Evolutionary conservation across 2,888 invertebrate genomes (phyloP).

Genomic region (Kuschelorhynchus macadamiae): DNA sequence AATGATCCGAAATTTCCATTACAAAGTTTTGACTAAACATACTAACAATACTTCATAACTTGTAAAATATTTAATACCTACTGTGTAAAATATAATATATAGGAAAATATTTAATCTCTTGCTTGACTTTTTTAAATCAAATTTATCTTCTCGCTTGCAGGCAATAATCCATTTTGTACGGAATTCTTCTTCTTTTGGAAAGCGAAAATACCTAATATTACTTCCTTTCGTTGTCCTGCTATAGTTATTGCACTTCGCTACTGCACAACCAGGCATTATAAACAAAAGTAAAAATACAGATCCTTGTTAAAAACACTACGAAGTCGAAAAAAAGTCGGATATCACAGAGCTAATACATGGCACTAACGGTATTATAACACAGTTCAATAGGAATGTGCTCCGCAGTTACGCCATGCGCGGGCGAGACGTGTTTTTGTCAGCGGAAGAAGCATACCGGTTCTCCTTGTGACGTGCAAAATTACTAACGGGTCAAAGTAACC

Average conservation of each 20-base stretch:
- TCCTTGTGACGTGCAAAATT: not conserved
- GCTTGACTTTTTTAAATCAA: too few species aligned
- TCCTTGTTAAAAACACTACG: not conserved
- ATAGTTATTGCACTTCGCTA: not conserved
- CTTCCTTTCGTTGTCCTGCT: slow-evolving; percentile 4
- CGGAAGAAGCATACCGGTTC: slow-evolving; percentile 1
- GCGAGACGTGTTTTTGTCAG: not conserved
- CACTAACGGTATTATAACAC: too few species aligned
- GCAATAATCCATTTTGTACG: slow-evolving; percentile 3
- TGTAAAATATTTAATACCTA: too few species aligned
- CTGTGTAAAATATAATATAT: too few species aligned
- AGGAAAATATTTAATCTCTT: not conserved
- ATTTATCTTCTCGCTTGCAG: not conserved
- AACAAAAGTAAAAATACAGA: not conserved
- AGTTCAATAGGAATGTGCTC: not conserved
- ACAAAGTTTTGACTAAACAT: too few species aligned
- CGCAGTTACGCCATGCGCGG: slow-evolving; percentile 2
- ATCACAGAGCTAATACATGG: not conserved
- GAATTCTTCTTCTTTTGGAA: not conserved
- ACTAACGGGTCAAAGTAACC: too few species aligned
- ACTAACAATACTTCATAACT: too few species aligned
- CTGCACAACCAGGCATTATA: too few species aligned
- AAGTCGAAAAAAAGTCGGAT: not conserved
- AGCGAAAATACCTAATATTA: not conserved
- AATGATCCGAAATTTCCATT: too few species aligned